Evolutionary conservation across 2,797 vertebrate species (phyloP), one percentile per base, ranked within the genome.

Genomic region (Macrochelys suwanniensis): DNA sequence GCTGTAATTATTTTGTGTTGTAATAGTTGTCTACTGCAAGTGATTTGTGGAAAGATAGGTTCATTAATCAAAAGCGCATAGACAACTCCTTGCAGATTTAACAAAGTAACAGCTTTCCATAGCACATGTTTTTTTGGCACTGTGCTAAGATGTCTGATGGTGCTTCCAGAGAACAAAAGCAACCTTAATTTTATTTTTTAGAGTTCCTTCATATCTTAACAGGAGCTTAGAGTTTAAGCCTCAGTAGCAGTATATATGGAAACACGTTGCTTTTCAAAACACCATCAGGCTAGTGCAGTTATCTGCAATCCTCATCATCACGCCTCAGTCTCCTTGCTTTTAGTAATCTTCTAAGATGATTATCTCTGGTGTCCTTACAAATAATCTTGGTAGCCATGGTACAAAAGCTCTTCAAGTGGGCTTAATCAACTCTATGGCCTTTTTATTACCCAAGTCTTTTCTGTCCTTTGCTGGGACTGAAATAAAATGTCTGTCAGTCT

Each of bases 291-390:
- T 93, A 47, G 3, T 93, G 53, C 11, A 84, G 59, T 65, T 92
- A 89, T 89, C 71, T 94, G 80, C 57, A 93, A 53, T 61, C 56
- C 28, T 95, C 26, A 25, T 89, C 53, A 54, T 54, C 54, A 54
- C 21, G 25, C 28, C 54, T 10, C 77, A 91, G 76, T 84, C 54
- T 82, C 0, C 0, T 59, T 85, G 5, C 80, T 1, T 2, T 74
- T 56, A 82, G 79, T 95, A 97, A 96, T 97, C 93, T 77, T 89
- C 92, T 97, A 97, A 97, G 87, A 77, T 2, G 85, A 95, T 97
- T 97, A 81, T 59, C 61, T 89, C 11, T 81, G 49, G 2, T 96
- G 85, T 88, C 78, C 84, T 96, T 87, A 87, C 74, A 85, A 82
- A 47, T 2, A 84, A 86, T 80, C 88, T 87, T 92, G 49, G 47